Percentiles rank a stretch among this genome's conserved stretches.
These are phyloP conservation scores for Drosophila persimilis DNA, from an alignment of 1,140 invertebrate species.

Conservation along the genomic window DNA sequence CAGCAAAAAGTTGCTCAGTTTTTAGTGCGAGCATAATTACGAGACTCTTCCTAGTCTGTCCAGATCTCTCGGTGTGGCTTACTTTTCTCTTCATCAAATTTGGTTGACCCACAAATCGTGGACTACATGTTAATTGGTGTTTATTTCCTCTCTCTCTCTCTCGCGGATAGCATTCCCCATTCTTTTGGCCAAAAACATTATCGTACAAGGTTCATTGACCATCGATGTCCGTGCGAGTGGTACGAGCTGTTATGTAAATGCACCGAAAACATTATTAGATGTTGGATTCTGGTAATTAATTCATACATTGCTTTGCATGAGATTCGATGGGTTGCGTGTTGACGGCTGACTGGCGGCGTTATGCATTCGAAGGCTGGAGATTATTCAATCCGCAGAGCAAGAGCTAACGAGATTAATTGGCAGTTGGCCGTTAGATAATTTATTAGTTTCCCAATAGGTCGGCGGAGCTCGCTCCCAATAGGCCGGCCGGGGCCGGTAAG, in stretches of 20 bases:
- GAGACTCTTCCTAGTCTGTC: neutral
- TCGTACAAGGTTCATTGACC: slow-evolving; percentile 43
- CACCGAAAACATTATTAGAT: neutral
- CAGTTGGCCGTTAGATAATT: slow-evolving; percentile 50
- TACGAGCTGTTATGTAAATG: slow-evolving; percentile 33
- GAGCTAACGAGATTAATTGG: slow-evolving; percentile 51
- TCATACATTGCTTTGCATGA: slow-evolving; percentile 56
- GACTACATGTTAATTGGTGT: slow-evolving; percentile 46
- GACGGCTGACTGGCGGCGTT: slow-evolving; percentile 34
- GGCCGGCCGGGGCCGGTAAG: slow-evolving; percentile 19
- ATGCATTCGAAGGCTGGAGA: slow-evolving; percentile 24
- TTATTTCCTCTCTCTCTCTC: slow-evolving; percentile 10
- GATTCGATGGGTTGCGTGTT: neutral
- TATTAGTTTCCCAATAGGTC: slow-evolving; percentile 55
- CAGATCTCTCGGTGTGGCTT: slow-evolving; percentile 27
- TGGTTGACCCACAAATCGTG: slow-evolving; percentile 53
- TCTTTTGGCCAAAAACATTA: slow-evolving; percentile 10
- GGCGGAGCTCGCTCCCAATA: slow-evolving; percentile 32
- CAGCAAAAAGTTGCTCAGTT: slow-evolving; percentile 29
- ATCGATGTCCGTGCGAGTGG: neutral
- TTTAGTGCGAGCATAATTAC: slow-evolving; percentile 34
- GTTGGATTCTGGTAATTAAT: slow-evolving; percentile 47
- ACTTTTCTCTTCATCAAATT: slow-evolving; percentile 43
- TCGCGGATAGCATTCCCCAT: slow-evolving; percentile 14
- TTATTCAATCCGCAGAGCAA: slow-evolving; percentile 47